Evolutionary conservation across 2,797 vertebrate species (phyloP).

Genomic region (Chiloscyllium punctatum): DNA sequence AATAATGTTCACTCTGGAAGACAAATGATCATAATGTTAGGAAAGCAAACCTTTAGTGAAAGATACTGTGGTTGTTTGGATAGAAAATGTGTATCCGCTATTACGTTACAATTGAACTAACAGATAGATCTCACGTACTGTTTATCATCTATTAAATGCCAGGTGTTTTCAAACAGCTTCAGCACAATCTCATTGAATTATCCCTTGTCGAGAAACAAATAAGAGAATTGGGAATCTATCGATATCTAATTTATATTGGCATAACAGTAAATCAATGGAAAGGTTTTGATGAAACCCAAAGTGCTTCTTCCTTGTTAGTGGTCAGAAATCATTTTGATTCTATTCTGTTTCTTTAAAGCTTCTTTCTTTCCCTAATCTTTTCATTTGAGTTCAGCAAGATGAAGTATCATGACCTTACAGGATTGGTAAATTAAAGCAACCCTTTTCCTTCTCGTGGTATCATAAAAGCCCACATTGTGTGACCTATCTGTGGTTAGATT

Average conservation of each 20-base stretch:
- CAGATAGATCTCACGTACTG: neutral
- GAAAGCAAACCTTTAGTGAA: conserved; percentile 1
- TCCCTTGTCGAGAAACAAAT: neutral
- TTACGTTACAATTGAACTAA: conserved; percentile 15
- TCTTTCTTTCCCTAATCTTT: neutral
- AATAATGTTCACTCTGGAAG: neutral
- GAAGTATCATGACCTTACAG: neutral
- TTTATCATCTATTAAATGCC: neutral
- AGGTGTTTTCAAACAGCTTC: neutral
- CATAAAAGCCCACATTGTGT: neutral
- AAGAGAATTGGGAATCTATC: conserved; percentile 19
- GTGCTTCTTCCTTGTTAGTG: neutral
- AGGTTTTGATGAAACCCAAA: conserved; percentile 15
- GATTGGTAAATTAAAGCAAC: neutral
- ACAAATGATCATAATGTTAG: neutral
- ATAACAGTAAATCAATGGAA: conserved; percentile 18
- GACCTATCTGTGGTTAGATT: neutral
- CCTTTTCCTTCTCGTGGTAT: neutral
- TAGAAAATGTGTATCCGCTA: neutral
- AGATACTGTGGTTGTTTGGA: neutral
- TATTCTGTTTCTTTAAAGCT: neutral
- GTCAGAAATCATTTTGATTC: conserved; percentile 29
- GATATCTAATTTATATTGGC: conserved; percentile 31
- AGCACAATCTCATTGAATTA: conserved; percentile 15
- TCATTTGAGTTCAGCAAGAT: neutral